Evolutionary conservation across 2,797 vertebrate genomes (phyloP), one percentile per base, ranked within the genome.

Genomic region (Heterohyrax brucei): DNA sequence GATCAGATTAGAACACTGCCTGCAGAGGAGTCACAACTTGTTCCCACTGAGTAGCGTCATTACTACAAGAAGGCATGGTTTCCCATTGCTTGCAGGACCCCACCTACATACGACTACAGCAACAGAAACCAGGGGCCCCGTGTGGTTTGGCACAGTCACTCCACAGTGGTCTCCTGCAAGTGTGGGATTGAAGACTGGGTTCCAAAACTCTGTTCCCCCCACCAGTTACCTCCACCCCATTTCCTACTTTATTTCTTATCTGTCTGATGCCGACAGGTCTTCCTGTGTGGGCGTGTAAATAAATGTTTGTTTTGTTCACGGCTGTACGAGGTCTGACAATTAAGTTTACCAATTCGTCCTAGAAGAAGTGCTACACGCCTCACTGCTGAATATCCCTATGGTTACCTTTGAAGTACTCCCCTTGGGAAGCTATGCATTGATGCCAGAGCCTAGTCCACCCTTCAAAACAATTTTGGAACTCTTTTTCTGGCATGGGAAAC

Each of bases 231-330:
- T 19, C 53, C 48, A 48, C 19, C 62, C 53, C 62, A 78, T 33
- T 76, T 66, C 33, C 91, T 75, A 56, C 72, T 95, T 85, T 77
- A 80, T 22, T 91, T 80, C 80, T 78, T 75, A 92, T 30, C 28
- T n/a, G 61, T 22, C 33, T 73, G 44, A 77, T 66, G 7, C n/a
- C 75, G 19, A 75, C 0, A 70, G 28, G 30, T 59, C 7, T 94
- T 16, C 46, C 19, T 16, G n/a, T n/a, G 14, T 33, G 4, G 30
- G 1, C 70, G 75, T 83, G 48, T 80, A 73, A 77, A n/a, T 39
- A 85, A 68, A 26, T 39, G 62, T 77, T 77, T 85, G 5, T 46
- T 83, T 91, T 68, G 61, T 62, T 91, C 30, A 14, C 5, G 24
- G 2, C 77, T 86, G 13, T 68, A 39, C 39, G 39, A 39, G 39